phyloP scores from a whole-genome alignment of 2,888 invertebrate genomes.

The Andrena bicolor region DNA sequence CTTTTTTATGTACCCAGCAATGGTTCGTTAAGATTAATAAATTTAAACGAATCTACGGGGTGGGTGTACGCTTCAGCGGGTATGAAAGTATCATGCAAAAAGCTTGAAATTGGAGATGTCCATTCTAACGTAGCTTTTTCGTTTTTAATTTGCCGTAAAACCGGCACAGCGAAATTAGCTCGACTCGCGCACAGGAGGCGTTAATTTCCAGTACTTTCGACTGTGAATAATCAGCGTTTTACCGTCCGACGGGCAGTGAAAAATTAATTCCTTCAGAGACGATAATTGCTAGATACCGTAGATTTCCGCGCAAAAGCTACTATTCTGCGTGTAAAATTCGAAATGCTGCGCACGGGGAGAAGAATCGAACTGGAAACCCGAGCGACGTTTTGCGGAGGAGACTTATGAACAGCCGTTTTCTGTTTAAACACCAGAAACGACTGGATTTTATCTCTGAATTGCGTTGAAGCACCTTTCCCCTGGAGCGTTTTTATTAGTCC shows the following conservation, averaged over 20 bases:
- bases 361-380: conserved; percentile 17
- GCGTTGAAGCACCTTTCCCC: conserved; percentile 11
- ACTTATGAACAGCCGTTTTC: background rate
- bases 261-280: conserved; percentile 31
- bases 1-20: conserved; percentile 5
- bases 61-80: background rate
- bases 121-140: background rate
- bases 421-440: background rate
- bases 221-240: conserved; percentile 30
- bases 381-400: conserved; percentile 4
- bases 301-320: background rate
- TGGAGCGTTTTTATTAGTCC: conserved; percentile 18
- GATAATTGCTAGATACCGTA: conserved; percentile 28
- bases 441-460: conserved; percentile 28
- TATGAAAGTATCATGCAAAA: conserved; percentile 24
- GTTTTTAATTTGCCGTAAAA: background rate
- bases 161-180: background rate
- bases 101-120: conserved; percentile 9
- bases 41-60: conserved; percentile 24
- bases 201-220: conserved; percentile 18
- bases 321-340: background rate
- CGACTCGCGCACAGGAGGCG: background rate
- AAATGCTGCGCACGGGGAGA: background rate
- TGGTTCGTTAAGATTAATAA: conserved; percentile 29
- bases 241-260: background rate